A percentile compares a stretch with the other conserved stretches of the same genome.
Conservation (phyloP, 2,113 vertebrate genomes). For the Ceratotherium simum region DNA sequence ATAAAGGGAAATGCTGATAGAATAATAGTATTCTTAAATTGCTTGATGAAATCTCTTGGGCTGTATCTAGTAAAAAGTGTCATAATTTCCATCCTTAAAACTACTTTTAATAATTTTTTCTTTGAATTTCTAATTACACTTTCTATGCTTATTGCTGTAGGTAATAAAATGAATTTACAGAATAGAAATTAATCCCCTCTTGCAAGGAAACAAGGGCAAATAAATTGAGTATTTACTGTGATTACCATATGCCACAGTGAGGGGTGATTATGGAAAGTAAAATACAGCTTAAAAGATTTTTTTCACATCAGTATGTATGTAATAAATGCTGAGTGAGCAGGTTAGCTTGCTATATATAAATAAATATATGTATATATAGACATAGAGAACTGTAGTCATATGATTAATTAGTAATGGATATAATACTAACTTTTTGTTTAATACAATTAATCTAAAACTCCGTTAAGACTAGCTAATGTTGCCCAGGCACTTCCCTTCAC, state of each 20-base stretch:
- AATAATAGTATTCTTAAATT: constrained; percentile 23
- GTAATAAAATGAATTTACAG: constrained; percentile 51
- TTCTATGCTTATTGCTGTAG: neutral
- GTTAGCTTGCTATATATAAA: neutral
- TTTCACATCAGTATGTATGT: neutral
- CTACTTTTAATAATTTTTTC: constrained; percentile 15
- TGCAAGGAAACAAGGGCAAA: neutral
- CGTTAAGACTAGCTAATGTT: neutral
- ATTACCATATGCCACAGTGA: constrained; percentile 10
- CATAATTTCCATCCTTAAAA: constrained; percentile 29
- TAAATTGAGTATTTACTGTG: constrained; percentile 25
- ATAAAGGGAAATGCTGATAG: constrained; percentile 26
- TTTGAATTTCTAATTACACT: constrained; percentile 38
- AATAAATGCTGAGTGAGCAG: neutral
- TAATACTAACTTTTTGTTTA: constrained; percentile 30
- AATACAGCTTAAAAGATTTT: constrained; percentile 32
- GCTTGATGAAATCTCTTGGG: constrained; percentile 19
- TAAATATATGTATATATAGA: neutral
- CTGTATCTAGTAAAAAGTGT: constrained; percentile 8
- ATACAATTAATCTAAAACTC: neutral
- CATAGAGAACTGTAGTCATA: neutral
- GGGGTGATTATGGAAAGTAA: constrained; percentile 48
- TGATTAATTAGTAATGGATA: constrained; percentile 46
- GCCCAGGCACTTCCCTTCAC: neutral
- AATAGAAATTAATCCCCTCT: constrained; percentile 40